Conservation (phyloP, 2,888 invertebrate genomes). For the Drosophila pseudotalamancana region DNA sequence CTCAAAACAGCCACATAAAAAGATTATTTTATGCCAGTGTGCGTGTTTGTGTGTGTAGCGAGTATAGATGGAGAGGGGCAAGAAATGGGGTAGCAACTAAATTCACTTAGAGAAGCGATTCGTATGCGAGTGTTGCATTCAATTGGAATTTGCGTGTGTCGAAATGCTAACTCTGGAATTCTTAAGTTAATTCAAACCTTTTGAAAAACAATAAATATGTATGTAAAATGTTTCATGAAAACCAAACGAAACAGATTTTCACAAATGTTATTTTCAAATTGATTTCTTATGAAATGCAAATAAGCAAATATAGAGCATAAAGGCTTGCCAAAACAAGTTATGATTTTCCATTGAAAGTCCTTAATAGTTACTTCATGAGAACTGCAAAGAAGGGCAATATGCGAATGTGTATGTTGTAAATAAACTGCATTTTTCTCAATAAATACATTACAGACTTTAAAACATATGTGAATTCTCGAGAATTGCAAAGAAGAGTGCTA, state of each 20-base stretch:
- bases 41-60: conserved; percentile 23
- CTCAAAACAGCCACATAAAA: conserved; percentile 77
- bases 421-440: no score
- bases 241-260: background rate
- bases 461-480: background rate
- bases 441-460: background rate
- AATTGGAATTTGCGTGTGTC: conserved; percentile 43
- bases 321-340: no score
- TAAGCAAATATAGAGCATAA: background rate
- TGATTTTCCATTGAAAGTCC: no score
- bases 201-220: conserved; percentile 27
- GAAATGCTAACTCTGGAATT: conserved; percentile 6
- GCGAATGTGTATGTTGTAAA: background rate
- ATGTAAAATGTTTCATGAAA: conserved; percentile 1
- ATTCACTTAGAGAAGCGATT: conserved; percentile 72
- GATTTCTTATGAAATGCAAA: background rate
- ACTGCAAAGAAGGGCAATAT: background rate
- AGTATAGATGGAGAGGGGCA: no score
- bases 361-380: background rate
- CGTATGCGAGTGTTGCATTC: conserved; percentile 49
- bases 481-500: background rate
- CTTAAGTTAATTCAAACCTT: conserved; percentile 16
- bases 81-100: conserved; percentile 54
- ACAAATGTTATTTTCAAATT: background rate
- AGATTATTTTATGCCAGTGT: conserved; percentile 70